A percentile compares a stretch with the other conserved stretches of the same genome.
phyloP scores from a whole-genome alignment of 2,797 vertebrate species.

The Notamacropus eugenii region DNA sequence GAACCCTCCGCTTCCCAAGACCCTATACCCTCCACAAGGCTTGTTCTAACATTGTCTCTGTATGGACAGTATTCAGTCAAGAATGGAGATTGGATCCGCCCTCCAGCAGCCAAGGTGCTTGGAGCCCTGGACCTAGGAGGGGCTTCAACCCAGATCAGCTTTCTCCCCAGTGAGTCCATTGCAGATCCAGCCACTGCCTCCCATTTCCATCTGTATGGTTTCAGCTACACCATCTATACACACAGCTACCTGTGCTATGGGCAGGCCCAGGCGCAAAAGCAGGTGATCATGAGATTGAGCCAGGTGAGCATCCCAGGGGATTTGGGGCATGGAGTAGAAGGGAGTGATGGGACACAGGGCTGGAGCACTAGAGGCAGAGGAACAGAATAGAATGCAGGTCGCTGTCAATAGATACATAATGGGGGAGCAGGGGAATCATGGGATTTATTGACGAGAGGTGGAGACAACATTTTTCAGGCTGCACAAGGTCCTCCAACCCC shows the following conservation, averaged over 20 bases:
- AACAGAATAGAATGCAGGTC: background rate
- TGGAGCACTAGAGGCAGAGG: rapidly evolving
- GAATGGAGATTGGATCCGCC: slow-evolving; percentile 88
- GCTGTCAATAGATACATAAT: background rate
- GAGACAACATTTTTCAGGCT: background rate
- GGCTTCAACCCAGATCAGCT: slow-evolving; percentile 93
- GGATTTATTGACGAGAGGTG: background rate
- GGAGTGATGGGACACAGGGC: background rate
- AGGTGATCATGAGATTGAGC: slow-evolving; percentile 74
- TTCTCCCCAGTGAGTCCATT: slow-evolving; percentile 84
- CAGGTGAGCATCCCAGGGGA: slow-evolving; percentile 57
- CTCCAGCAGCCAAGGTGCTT: slow-evolving; percentile 82
- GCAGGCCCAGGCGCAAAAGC: slow-evolving; percentile 85
- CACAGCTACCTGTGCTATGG: slow-evolving; percentile 95
- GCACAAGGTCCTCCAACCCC: background rate
- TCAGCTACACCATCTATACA: slow-evolving; percentile 90
- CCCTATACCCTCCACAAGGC: background rate
- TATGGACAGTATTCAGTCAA: background rate
- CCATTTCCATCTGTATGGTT: slow-evolving; percentile 88
- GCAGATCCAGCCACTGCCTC: slow-evolving; percentile 81
- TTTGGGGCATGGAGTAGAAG: background rate
- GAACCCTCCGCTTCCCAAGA: background rate
- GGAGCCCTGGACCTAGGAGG: slow-evolving; percentile 93
- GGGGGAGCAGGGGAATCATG: background rate
- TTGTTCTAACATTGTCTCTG: background rate